Evolutionary conservation across 2,113 vertebrate genomes (phyloP), one percentile per base, ranked within the genome.

Genomic region (Pionites leucogaster): DNA sequence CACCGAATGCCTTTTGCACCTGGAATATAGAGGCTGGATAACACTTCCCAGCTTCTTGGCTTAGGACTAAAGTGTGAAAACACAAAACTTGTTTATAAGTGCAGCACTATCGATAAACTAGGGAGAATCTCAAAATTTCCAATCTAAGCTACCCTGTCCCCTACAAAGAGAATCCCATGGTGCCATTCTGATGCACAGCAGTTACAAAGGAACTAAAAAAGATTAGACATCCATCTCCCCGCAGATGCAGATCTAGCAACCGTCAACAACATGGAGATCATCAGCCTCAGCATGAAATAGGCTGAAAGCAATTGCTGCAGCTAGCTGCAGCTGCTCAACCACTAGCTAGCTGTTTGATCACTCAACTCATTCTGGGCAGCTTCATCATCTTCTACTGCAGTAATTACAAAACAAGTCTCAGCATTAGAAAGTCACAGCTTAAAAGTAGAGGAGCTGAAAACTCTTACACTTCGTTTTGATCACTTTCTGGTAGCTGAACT

Each of bases 381-480:
- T 78, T 44, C 25, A 25, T 13, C 29, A 7, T 53, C 29, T 62
- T 17, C 72, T 59, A 41, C 22, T 33, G 18, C 17, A 80, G 37
- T 17, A 41, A 67, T 28, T 49, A 52, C 69, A 88, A 77, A 62
- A 4, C 14, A 84, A 33, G 64, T 11, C 42, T 59, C 75, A 72
- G 35, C 10, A 59, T 24, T 35, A 59, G 23, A 35, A 59, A 59
- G 22, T 59, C 57, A 59, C 22, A 33, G 31, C 23, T 67, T 53
- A 50, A 41, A 91, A 79, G 33, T 10, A 6, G 24, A 62, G 72
- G 50, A 49, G 57, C n/a, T 76, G 62, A 90, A 76, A 94, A 92
- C 5, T 68, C 99, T 99, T 97, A 99, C 99, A 90, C 93, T 99
- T 99, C 55, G 96, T 98, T 80, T 91, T 97, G 72, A 99, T 92